Evolutionary conservation across 1,140 invertebrate genomes (phyloP).

Genomic region (Sarcophaga peregrina): DNA sequence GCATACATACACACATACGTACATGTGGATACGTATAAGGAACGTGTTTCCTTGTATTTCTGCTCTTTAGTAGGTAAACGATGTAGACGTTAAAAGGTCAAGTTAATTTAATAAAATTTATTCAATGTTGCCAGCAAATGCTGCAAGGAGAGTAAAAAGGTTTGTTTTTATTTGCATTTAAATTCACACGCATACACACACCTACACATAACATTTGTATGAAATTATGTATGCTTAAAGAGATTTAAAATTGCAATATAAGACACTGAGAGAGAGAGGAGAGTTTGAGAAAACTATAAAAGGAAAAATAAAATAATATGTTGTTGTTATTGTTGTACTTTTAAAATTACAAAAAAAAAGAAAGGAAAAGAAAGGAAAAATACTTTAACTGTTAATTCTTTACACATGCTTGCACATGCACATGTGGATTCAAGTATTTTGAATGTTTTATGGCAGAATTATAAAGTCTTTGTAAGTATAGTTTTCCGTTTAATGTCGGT

Average conservation of each 20-base stretch:
- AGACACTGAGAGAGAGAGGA: not conserved
- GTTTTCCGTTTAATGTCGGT: not conserved
- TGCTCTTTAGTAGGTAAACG: no score
- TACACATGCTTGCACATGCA: not conserved
- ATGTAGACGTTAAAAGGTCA: not conserved
- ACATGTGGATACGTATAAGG: no score
- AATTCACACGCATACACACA: not conserved
- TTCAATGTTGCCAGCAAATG: constrained; percentile 2
- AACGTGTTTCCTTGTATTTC: no score
- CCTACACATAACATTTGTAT: not conserved
- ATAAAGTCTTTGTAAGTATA: no score
- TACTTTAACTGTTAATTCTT: not conserved
- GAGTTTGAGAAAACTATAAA: not conserved
- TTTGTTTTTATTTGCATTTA: not conserved
- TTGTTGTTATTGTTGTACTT: not conserved
- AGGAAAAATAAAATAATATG: not conserved
- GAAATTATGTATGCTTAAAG: not conserved
- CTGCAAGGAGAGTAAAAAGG: not conserved
- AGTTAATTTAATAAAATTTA: constrained; percentile 23
- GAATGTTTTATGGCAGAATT: no score
- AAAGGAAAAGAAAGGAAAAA: not conserved
- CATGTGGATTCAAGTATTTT: not conserved
- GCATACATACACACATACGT: no score
- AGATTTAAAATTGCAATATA: not conserved
- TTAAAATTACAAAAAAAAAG: not conserved